Percentiles rank a stretch among this genome's conserved stretches.
Conservation (phyloP, 2,113 vertebrate species). For the Paratilapia polleni region DNA sequence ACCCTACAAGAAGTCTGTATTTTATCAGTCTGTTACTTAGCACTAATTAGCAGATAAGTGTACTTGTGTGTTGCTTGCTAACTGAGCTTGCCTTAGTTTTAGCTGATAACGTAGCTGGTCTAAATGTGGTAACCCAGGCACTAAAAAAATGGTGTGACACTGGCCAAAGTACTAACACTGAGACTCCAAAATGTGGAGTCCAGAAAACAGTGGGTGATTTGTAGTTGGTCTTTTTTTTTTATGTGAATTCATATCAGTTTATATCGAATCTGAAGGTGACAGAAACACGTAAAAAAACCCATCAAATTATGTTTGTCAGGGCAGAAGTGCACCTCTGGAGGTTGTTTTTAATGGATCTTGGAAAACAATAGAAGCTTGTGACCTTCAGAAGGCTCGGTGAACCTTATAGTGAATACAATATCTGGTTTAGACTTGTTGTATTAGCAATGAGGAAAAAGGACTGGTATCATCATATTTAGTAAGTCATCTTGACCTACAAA, state of each 20-base stretch:
- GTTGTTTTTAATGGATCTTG: slow-evolving; percentile 42
- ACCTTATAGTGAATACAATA: background rate
- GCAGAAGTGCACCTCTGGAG: slow-evolving; percentile 9
- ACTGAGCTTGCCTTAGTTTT: background rate
- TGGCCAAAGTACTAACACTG: background rate
- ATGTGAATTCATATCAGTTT: background rate
- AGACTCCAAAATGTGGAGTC: background rate
- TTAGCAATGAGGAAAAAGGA: slow-evolving; percentile 5
- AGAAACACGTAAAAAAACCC: background rate
- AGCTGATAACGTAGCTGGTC: background rate
- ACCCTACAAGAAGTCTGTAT: background rate
- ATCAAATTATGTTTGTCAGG: slow-evolving; percentile 34
- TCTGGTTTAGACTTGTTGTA: background rate
- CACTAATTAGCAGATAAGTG: background rate
- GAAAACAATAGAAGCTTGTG: slow-evolving; percentile 34
- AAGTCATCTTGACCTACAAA: background rate
- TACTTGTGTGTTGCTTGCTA: background rate
- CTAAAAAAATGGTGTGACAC: background rate
- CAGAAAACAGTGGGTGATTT: background rate
- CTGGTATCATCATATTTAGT: slow-evolving; percentile 15
- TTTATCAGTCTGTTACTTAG: background rate
- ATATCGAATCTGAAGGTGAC: background rate
- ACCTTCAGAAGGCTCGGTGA: slow-evolving; percentile 23
- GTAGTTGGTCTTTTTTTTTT: background rate
- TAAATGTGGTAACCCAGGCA: background rate